Conservation (phyloP, 37 sponge, comb jelly and placozoan genomes). For the Beroe forskalii region DNA sequence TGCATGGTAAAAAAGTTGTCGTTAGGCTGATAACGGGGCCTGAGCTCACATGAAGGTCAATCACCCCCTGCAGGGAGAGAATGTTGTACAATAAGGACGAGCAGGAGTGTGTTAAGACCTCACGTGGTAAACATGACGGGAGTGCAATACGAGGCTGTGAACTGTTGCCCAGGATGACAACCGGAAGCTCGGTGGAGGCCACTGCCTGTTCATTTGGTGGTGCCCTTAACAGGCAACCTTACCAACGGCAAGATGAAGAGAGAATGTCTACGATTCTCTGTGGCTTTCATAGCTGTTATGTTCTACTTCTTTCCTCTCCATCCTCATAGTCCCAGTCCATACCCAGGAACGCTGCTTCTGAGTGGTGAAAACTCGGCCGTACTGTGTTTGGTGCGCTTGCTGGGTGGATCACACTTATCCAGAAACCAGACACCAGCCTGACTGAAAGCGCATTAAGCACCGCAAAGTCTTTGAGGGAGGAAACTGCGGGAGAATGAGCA, state of each 20-base stretch:
- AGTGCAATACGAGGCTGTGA: not conserved
- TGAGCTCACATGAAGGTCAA: not conserved
- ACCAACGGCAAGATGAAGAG: not conserved
- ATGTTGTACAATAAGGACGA: constrained; percentile 39
- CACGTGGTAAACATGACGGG: constrained; percentile 3
- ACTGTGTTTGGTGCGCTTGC: not conserved
- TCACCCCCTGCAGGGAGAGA: not conserved
- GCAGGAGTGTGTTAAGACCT: not conserved
- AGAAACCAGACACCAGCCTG: not conserved
- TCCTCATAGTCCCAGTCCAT: not conserved
- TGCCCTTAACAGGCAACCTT: not conserved
- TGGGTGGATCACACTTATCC: not conserved
- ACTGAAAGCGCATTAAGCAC: not conserved
- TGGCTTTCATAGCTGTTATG: not conserved
- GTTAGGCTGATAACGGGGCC: not conserved
- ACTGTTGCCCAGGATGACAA: not conserved
- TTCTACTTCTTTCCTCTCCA: constrained; percentile 29
- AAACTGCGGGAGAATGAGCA: constrained; percentile 4
- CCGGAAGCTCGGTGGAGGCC: constrained; percentile 8
- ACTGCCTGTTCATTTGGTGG: constrained; percentile 61
- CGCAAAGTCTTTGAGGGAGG: not conserved
- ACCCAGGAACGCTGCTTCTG: constrained; percentile 2
- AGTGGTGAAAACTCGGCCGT: not conserved
- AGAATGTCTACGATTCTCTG: constrained; percentile 15
- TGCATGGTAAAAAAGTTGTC: not conserved